Evolutionary conservation across 1,140 invertebrate genomes (phyloP).

Genomic region (Aplysia californica): DNA sequence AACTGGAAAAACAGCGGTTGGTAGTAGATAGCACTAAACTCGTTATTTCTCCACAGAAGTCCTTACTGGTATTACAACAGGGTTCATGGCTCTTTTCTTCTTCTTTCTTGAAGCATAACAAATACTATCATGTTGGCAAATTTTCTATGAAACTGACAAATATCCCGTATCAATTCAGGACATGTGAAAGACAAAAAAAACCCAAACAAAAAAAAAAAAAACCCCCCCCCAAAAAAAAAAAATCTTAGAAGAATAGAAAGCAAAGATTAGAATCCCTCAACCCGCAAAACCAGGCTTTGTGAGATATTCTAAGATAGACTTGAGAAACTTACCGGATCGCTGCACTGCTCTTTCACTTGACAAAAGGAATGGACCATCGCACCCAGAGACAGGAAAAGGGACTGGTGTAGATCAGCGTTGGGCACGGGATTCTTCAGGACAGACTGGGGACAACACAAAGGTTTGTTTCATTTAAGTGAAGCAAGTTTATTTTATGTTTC

Average conservation of each 20-base stretch:
- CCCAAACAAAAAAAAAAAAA: neutral
- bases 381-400: slow-evolving; percentile 54
- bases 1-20: too few species aligned
- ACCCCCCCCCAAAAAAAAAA: neutral
- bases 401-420: slow-evolving; percentile 51
- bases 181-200: neutral
- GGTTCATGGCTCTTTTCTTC: too few species aligned
- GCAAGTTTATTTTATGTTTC: too few species aligned
- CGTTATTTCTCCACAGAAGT: too few species aligned
- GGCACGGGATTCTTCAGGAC: slow-evolving; percentile 47
- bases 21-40: too few species aligned
- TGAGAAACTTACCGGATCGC: slow-evolving; percentile 38
- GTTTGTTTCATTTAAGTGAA: too few species aligned
- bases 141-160: too few species aligned
- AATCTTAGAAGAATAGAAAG: neutral
- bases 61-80: too few species aligned
- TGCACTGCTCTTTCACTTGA: slow-evolving; percentile 44
- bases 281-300: neutral
- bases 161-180: too few species aligned
- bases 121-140: too few species aligned
- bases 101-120: too few species aligned
- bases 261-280: neutral
- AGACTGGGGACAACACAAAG: slow-evolving; percentile 13
- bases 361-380: slow-evolving; percentile 60
- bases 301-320: neutral